Base-by-base conservation (phyloP, 2,888 invertebrate species). In the Pseudococcus viburni region DNA sequence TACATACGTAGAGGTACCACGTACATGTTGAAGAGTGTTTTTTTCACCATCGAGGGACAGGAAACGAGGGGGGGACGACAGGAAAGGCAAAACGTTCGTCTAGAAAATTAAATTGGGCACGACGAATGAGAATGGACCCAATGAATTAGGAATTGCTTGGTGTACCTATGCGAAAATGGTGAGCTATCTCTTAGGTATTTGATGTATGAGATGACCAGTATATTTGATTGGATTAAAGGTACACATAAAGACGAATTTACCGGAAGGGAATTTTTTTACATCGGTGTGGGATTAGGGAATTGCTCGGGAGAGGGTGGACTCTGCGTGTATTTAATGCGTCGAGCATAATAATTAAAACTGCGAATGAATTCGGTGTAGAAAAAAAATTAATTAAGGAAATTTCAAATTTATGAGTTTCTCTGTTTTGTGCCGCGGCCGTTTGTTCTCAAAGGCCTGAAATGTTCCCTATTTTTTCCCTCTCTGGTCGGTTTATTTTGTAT, bases 321-420 rank as follows among this genome's bases (percentile, higher is more conserved):
- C 55, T 55, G 55, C 17, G 26, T 33, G 17, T 17, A 55, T 11
- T 55, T 55, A 17, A 55, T 59, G 19, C 59, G 59, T 19, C 19
- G 59, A 19, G 55, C 15, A 19, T 59, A 59, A 59, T 19, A 59
- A 59, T 59, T 19, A 59, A 59, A 59, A 59, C 59, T 59, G 51
- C 12, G 17, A n/a, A 59, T 19, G 59, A 59, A 59, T 59, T 59
- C 11, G 55, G n/a, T n/a, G 26, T 33, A 33, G 19, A 7, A 9
- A 19, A 19, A 59, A 73, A 73, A 73, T 73, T 73, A 73, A 73
- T 73, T 33, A 33, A 22, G 68, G 68, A 33, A 73, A 26, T 73
- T 73, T 26, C 68, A 73, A 73, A 73, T 73, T 73, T 73, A 73
- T 73, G 33, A 15, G 15, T 15, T 12, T 73, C 33, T 73, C 12